Percentiles rank a stretch among this genome's conserved stretches.
These are phyloP conservation scores for Stomatorhinus walkeri DNA, from an alignment of 2,797 vertebrate species.

Conservation along the genomic window DNA sequence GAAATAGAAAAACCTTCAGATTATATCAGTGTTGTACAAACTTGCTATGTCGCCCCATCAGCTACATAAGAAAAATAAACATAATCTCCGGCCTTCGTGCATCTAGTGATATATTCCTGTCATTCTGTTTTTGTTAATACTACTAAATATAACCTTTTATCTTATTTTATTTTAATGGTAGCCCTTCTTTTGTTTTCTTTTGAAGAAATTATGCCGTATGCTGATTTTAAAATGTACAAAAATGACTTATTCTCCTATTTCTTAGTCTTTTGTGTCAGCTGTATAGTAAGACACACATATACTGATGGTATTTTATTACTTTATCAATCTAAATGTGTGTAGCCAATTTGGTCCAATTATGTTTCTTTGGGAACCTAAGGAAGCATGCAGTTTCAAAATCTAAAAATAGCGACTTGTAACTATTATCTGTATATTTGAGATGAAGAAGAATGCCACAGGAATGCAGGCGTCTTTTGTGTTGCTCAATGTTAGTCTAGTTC, in stretches of 20 bases:
- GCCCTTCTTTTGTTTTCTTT: background rate
- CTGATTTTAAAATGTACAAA: background rate
- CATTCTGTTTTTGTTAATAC: conserved; percentile 26
- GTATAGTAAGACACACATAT: background rate
- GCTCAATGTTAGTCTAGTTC: background rate
- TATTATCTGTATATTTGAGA: background rate
- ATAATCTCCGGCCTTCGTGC: conserved; percentile 19
- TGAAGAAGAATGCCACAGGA: background rate
- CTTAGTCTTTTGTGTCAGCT: background rate
- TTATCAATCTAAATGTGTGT: background rate
- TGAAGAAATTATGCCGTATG: background rate
- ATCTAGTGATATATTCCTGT: conserved; percentile 31
- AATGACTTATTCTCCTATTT: background rate
- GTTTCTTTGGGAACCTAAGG: background rate
- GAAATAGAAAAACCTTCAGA: background rate
- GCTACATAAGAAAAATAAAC: conserved; percentile 13
- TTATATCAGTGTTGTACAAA: background rate
- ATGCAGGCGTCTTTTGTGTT: background rate
- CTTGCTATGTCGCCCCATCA: background rate
- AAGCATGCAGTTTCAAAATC: background rate
- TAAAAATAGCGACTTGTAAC: background rate
- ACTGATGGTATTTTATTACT: background rate
- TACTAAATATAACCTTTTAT: background rate
- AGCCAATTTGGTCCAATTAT: background rate
- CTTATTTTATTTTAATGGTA: background rate